Evolutionary conservation across 2,113 vertebrate species (phyloP).

Genomic region (Erinaceus europaeus): DNA sequence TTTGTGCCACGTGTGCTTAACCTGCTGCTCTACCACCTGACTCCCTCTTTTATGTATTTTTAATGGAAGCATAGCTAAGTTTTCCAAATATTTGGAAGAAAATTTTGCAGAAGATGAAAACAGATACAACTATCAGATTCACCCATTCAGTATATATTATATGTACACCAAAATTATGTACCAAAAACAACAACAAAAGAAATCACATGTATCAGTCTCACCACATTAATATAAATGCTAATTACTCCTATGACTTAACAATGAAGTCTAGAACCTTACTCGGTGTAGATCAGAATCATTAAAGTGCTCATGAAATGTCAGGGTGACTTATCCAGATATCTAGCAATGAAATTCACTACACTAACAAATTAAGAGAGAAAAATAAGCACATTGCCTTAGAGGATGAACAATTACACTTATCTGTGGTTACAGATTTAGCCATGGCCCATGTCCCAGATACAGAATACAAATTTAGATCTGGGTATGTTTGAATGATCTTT

Average conservation of each 20-base stretch:
- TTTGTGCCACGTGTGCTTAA: too few relatives aligned
- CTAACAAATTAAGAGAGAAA: background rate
- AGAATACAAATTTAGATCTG: background rate
- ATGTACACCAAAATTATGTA: background rate
- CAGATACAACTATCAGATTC: background rate
- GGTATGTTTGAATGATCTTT: background rate
- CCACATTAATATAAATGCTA: background rate
- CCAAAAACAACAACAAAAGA: background rate
- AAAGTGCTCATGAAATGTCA: background rate
- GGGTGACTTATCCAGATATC: background rate
- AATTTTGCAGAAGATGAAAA: too few relatives aligned
- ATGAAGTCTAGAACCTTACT: background rate
- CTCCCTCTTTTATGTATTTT: too few relatives aligned
- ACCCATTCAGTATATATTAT: background rate
- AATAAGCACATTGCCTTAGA: background rate
- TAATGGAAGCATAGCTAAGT: too few relatives aligned
- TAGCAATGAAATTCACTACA: background rate
- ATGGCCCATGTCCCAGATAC: background rate
- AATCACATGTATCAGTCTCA: background rate
- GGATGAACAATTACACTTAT: background rate
- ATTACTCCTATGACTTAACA: background rate
- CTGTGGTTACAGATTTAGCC: background rate
- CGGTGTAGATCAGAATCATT: background rate
- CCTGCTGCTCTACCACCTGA: too few relatives aligned
- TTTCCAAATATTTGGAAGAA: too few relatives aligned